Evolutionary conservation across 1,140 invertebrate species (phyloP), one percentile per base, ranked within the genome.

Genomic region (Drosophila littoralis): DNA sequence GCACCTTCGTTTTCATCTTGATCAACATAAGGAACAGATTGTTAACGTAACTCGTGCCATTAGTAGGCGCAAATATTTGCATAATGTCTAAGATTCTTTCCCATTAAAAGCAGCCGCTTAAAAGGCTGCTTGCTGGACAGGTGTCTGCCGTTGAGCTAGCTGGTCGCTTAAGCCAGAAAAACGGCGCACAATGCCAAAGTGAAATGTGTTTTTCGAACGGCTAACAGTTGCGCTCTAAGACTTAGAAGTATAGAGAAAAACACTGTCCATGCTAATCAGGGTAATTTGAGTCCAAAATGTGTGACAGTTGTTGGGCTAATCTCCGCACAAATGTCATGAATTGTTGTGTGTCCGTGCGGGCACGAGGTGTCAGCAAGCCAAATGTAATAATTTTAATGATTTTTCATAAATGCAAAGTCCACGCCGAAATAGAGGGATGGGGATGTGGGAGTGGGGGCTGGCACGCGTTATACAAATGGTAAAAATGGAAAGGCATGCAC

Each of bases 301-400:
- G 84, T 84, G 84, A 89, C 84, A 89, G 84, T 89, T 89, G 84
- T 89, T 69, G 80, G 66, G 67, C 85, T 89, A 89, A 89, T 89
- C 85, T 78, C 67, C 77, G 81, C 77, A 90, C 84, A 89, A 89
- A 89, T 89, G 85, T 89, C 84, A 89, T 67, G 84, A 89, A 89
- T 80, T 55, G 63, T 76, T 64, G 22, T 28, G 22, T 28, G 22
- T 28, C 22, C 22, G 22, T 28, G 22, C 52, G 66, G 28, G 61
- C 36, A 28, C 59, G 75, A 89, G 84, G 84, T 89, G 84, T 89
- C 84, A 58, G 85, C 84, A 89, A 88, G 84, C 84, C 80, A 75
- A 89, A 89, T 89, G 84, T 89, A 89, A 89, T 89, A 89, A 89
- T 89, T 89, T 89, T 89, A 89, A 89, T 89, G 84, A 89, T 89